These are phyloP conservation scores for Phalloptychus januarius DNA, from an alignment of 2,797 vertebrate genomes.

Conservation along the genomic window DNA sequence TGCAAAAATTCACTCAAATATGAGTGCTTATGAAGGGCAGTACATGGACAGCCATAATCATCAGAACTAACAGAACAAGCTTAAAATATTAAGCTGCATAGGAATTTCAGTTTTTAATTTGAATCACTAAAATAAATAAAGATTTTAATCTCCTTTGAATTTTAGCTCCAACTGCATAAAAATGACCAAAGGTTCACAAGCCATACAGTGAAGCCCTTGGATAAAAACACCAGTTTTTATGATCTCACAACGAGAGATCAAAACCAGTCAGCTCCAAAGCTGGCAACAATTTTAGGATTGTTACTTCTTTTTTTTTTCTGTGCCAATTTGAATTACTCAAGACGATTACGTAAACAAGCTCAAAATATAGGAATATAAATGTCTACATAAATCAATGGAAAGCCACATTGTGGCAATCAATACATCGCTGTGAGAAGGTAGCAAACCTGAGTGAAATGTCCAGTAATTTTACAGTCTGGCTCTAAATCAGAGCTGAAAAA, in stretches of 20 bases:
- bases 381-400: conserved; percentile 62
- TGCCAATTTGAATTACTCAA: conserved; percentile 62
- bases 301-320: conserved; percentile 17
- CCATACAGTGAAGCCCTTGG: conserved; percentile 74
- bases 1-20: not conserved
- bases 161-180: conserved; percentile 2
- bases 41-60: not conserved
- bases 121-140: not conserved
- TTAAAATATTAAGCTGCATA: not conserved
- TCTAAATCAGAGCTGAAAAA: conserved; percentile 63
- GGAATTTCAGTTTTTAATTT: not conserved
- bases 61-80: not conserved
- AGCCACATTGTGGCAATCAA: conserved; percentile 62
- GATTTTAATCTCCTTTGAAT: not conserved
- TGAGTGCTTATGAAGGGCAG: not conserved
- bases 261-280: conserved; percentile 35
- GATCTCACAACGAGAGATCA: conserved; percentile 40
- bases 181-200: conserved; percentile 58
- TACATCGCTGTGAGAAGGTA: conserved; percentile 73
- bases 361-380: conserved; percentile 52
- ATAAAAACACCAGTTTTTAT: conserved; percentile 67
- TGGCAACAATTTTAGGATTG: conserved; percentile 33
- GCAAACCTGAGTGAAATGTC: conserved; percentile 80
- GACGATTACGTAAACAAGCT: conserved; percentile 62
- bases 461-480: conserved; percentile 69